Evolutionary conservation across 2,888 invertebrate genomes (phyloP), one percentile per base, ranked within the genome.

Genomic region (Nomada ferruginata): DNA sequence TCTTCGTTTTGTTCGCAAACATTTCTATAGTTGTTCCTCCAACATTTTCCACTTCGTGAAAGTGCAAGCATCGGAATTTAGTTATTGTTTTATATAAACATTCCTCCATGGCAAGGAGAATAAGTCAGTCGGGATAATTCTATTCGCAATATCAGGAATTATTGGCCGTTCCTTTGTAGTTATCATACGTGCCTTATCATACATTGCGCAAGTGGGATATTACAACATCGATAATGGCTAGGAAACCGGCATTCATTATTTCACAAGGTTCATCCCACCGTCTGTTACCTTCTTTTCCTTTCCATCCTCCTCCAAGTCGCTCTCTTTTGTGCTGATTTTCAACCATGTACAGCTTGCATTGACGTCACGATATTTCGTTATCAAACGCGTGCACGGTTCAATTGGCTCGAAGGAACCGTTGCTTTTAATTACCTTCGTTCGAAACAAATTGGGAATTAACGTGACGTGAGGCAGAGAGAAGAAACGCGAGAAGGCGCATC

Each of bases 351-450:
- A 64, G 64, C 29, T 65, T 52, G 15, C 52, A 10, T 18, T 26
- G 26, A 26, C 65, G 65, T 65, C 65, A 52, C 5, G 52, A 65
- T 65, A 65, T 68, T 59, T 72, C 23, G 53, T 76, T 66, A 36
- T 69, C 64, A 70, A 29, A 2, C 20, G 65, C 53, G 26, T 61
- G n/a, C 36, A 52, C 78, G 36, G 20, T 18, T 55, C 78, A 69
- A 78, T 79, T 77, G 68, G 55, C 50, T 50, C 42, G 53, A 42
- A 68, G 66, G 52, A 68, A 77, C 55, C 50, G 61, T 60, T 52
- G 52, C 15, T 65, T 79, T 78, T 79, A 79, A 79, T 70, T 79
- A 70, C 47, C 47, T 73, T 47, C 18, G 9, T 26, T 53, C 29
- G 20, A 61, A 63, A 50, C 50, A 72, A 71, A 64, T 71, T 47